Evolutionary conservation across 1,140 invertebrate genomes (phyloP), one percentile per base, ranked within the genome.

Genomic region (Drosophila aff.): DNA sequence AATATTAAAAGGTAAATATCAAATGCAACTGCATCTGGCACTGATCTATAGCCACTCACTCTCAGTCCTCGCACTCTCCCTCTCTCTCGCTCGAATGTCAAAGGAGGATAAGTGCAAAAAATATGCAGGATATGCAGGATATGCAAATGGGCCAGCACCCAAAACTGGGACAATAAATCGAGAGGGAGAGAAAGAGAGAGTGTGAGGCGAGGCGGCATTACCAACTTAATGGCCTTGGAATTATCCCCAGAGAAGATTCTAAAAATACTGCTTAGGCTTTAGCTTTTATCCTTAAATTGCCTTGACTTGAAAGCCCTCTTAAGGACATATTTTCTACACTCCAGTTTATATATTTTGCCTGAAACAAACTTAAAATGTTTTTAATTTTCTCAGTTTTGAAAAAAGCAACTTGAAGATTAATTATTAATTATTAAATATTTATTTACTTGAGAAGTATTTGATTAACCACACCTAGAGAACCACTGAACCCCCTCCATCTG

Each of bases 1-100:
- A 87, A 83, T 80, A 83, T 87, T 89, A 81, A 87, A 89, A 89
- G 84, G 83, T 83, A 89, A 86, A 86, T 87, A 87, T 81, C 76
- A 86, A 87, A 79, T 87, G 84, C 81, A 77, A 86, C 72, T 87
- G 84, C 76, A 78, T 61, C 73, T 87, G 83, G 84, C 84, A 87
- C 82, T 87, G 83, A 89, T 87, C 83, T 89, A 87, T 83, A 60
- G 76, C 80, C 62, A 73, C 26, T 64, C 52, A 46, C 58, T 26
- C 57, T 15, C 57, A 38, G 40, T 26, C 8, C 15, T 28, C 47
- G 15, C n/a, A 8, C 13, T 11, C 13, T 23, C 8, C 15, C 21
- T 26, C 23, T 11, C 43, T 44, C 43, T 13, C 3, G 10, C 43
- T 52, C 49, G 49, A 52, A 31, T 52, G 49, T 52, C 49, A 52